Evolutionary conservation across 2,888 invertebrate species (phyloP), one percentile per base, ranked within the genome.

Genomic region (Iphiclides podalirius): DNA sequence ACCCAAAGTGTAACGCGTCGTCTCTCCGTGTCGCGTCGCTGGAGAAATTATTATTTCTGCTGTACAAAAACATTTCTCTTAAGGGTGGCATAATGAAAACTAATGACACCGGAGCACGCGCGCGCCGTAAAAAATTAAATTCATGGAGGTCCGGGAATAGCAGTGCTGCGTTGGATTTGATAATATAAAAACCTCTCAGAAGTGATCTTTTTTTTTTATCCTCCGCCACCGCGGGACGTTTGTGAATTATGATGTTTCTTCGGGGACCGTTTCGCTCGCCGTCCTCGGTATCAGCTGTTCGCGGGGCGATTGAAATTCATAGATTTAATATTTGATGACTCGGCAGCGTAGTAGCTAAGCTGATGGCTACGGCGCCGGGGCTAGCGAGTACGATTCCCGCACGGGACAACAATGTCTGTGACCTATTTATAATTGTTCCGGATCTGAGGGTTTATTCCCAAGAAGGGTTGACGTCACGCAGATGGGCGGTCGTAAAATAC

Each of bases 21-120:
- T n/a, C n/a, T n/a, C n/a, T n/a, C n/a, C n/a, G n/a, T n/a, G n/a
- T n/a, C n/a, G 20, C 6, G 6, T 20, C 20, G 6, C 20, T 4
- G 6, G 20, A 20, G 20, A 20, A 20, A 20, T 20, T 20, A 4
- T 20, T 6, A 20, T 1, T 8, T 9, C 9, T 16, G 11, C 15
- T 12, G 35, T 4, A 45, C 2, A 40, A 16, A 28, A 23, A 47
- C 15, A 12, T 3, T 55, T 72, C 75, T 72, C 69, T 58, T 59
- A 58, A 68, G 72, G 75, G 75, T 75, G 70, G 66, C 63, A 57
- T 85, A 86, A 86, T 84, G 84, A 83, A 87, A 84, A 87, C 82
- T 86, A 84, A 87, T 78, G 85, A 82, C 83, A 79, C 56, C 51
- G 57, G 49, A 62, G 71, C 77, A 78, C 79, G 75, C 75, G 80